A percentile compares a stretch with the other conserved stretches of the same genome.
phyloP scores from a whole-genome alignment of 2,113 vertebrate species.

The Lichenostomus cassidix region DNA sequence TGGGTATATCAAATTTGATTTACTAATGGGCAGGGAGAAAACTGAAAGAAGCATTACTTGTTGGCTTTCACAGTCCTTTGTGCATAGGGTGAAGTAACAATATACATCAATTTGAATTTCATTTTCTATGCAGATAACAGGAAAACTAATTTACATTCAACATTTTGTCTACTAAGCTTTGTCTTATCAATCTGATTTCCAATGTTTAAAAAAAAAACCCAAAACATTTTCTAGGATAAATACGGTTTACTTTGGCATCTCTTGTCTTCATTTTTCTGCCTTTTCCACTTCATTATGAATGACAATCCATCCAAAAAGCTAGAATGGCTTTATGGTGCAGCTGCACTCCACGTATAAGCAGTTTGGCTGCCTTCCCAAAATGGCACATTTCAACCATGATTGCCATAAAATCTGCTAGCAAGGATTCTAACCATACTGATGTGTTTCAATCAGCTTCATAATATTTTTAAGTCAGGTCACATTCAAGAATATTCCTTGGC shows the following conservation, averaged over 20 bases:
- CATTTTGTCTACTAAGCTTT: background rate
- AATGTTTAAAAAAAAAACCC: background rate
- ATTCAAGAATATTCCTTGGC: background rate
- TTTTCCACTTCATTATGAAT: background rate
- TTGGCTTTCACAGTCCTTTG: background rate
- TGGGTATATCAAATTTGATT: background rate
- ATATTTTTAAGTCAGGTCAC: conserved; percentile 1
- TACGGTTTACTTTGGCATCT: background rate
- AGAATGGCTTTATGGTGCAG: background rate
- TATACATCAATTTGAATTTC: background rate
- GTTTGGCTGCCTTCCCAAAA: conserved; percentile 40
- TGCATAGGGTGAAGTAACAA: background rate
- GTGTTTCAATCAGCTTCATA: background rate
- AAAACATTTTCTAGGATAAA: background rate
- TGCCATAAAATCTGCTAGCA: conserved; percentile 10
- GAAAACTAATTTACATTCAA: background rate
- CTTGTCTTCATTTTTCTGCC: background rate
- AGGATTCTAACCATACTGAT: background rate
- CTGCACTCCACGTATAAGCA: background rate
- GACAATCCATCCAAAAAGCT: background rate
- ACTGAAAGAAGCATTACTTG: background rate
- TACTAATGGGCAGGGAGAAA: background rate
- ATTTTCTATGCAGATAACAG: background rate
- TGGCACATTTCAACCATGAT: background rate
- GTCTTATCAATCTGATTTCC: background rate